phyloP scores from a whole-genome alignment of 2,113 vertebrate species.

The Ptilonorhynchus violaceus region DNA sequence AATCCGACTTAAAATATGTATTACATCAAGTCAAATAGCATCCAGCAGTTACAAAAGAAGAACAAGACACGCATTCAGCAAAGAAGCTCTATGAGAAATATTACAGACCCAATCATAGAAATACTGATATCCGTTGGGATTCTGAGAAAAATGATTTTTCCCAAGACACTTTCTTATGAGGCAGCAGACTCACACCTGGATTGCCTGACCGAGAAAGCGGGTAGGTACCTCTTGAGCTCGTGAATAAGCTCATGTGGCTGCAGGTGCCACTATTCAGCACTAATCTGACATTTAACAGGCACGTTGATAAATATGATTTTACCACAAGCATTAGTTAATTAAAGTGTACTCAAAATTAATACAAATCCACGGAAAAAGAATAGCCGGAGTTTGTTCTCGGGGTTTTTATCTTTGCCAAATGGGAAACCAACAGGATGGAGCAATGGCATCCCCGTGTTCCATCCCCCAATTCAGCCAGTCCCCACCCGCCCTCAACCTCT shows the following conservation, averaged over 20 bases:
- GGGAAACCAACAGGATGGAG: not conserved
- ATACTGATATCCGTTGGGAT: fast-evolving
- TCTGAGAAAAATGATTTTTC: not conserved
- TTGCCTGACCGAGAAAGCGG: not conserved
- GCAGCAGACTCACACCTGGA: not conserved
- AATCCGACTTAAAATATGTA: not conserved
- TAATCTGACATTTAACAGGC: not conserved
- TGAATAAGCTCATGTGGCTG: not conserved
- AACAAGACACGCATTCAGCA: not conserved
- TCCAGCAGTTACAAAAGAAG: not conserved
- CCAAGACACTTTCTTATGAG: not conserved
- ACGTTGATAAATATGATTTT: not conserved
- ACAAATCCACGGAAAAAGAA: not conserved
- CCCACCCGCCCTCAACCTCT: not conserved
- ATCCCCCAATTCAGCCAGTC: not conserved
- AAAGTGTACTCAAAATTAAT: not conserved
- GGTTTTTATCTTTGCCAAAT: not conserved
- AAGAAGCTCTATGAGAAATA: not conserved
- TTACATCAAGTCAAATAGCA: not conserved
- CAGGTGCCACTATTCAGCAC: not conserved
- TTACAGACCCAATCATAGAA: fast-evolving
- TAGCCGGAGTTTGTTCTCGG: not conserved
- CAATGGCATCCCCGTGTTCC: not conserved
- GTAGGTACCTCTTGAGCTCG: not conserved
- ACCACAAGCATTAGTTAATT: not conserved